phyloP scores from a whole-genome alignment of 2,888 invertebrate genomes.

The Brachylomia viminalis region DNA sequence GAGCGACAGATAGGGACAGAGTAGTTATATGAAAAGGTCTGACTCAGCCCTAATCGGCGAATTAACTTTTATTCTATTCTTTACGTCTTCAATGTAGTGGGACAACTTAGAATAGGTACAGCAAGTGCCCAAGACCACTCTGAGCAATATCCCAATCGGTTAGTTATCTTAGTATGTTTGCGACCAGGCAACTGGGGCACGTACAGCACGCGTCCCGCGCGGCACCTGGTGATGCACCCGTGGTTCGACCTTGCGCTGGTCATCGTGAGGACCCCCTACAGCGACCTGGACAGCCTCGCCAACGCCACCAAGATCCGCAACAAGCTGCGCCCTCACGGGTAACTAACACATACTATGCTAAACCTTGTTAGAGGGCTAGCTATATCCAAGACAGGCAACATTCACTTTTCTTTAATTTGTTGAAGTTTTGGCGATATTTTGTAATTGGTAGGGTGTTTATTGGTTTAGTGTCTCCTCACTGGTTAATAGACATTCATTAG shows the following conservation, averaged over 20 bases:
- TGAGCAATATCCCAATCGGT: not conserved
- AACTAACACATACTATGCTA: conserved; percentile 1
- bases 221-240: conserved; percentile 43
- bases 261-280: conserved; percentile 55
- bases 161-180: not conserved
- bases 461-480: not conserved
- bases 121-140: not conserved
- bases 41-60: not conserved
- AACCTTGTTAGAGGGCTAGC: not conserved
- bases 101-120: not conserved
- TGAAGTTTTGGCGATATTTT: not conserved
- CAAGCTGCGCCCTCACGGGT: conserved; percentile 55
- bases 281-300: conserved; percentile 42
- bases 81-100: not conserved
- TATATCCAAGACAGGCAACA: not conserved
- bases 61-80: not conserved
- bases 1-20: not conserved
- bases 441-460: not conserved
- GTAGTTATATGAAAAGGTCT: not conserved
- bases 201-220: conserved; percentile 32
- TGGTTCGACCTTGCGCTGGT: conserved; percentile 59
- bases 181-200: conserved; percentile 20
- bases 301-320: conserved; percentile 52
- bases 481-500: not conserved
- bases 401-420: not conserved